Base-by-base conservation (phyloP, 2,797 vertebrate species). In the Leptodactylus fallax region DNA sequence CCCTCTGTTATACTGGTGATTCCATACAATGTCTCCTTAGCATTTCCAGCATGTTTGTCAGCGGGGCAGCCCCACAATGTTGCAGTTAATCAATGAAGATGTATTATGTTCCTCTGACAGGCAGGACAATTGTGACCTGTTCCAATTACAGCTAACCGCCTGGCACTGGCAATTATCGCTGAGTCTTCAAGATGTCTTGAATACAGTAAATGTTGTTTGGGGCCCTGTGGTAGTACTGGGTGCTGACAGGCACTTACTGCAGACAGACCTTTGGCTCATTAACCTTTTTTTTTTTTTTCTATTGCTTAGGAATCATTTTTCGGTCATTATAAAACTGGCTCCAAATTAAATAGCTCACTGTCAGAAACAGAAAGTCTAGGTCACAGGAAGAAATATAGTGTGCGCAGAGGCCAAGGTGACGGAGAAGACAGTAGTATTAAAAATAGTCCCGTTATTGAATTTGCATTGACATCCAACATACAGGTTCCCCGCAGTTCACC, bases 81-180 rank as follows among this genome's bases (percentile, higher is more conserved):
- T 56, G 53, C n/a, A 25, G 25, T 49, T 60, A 27, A 36, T 84
- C 72, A 71, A 79, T 79, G 61, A 65, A 72, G 63, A 79, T 10
- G 61, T 79, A 69, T 84, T 83, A 72, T 79, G 60, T 88, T 51
- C 69, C 53, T n/a, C 14, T 53, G 65, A 72, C 87, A 85, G 23
- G 56, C 21, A 61, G 65, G 77, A 88, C 82, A 85, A 85, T 85
- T 45, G 87, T 80, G 65, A 84, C 72, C 80, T 60, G 60, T 87
- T 87, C 56, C 69, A 45, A 82, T 63, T 65, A 87, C 80, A 56
- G 60, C 58, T 79, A 49, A 55, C 61, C n/a, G 72, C 87, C 74
- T 84, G 87, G 76, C 74, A 88, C 74, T 27, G 83, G 56, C 60
- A 83, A 88, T 78, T 79, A 84, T 71, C 63, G 53, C 47, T 47